phyloP scores from a whole-genome alignment of 92 coral and sea anemone species.

The Zoanthus sociatus region DNA sequence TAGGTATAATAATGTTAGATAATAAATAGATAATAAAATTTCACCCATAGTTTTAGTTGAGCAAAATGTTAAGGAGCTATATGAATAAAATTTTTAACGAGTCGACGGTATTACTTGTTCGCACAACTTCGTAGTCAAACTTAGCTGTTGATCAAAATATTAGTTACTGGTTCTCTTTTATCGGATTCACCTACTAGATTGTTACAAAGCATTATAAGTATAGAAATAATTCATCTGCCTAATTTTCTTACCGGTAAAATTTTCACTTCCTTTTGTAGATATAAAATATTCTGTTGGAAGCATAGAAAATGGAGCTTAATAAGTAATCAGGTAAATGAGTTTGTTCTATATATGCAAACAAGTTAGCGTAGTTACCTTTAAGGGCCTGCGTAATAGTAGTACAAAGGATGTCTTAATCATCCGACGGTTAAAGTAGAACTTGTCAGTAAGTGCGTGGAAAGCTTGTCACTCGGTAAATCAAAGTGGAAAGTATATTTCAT shows the following conservation, averaged over 20 bases:
- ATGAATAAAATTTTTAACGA: too few relatives aligned
- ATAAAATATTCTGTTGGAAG: slow-evolving; percentile 8
- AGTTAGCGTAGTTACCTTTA: too few relatives aligned
- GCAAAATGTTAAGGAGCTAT: too few relatives aligned
- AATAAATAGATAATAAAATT: too few relatives aligned
- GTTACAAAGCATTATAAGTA: not conserved
- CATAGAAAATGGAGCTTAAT: not conserved
- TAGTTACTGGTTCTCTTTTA: not conserved
- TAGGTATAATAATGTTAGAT: too few relatives aligned
- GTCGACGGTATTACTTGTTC: too few relatives aligned
- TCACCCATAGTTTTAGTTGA: too few relatives aligned
- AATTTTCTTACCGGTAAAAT: slow-evolving; percentile 11
- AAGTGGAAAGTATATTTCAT: not conserved
- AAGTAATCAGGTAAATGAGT: not conserved
- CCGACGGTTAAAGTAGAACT: not conserved
- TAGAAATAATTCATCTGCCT: not conserved
- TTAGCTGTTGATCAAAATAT: too few relatives aligned
- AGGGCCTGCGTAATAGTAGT: not conserved
- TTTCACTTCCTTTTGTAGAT: slow-evolving; percentile 21
- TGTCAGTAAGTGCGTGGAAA: not conserved
- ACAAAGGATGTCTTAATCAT: too few relatives aligned
- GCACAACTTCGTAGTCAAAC: too few relatives aligned
- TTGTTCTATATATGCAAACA: too few relatives aligned
- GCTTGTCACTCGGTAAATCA: too few relatives aligned
- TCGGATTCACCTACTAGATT: not conserved